These are phyloP conservation scores for Himalopsyche phryganea DNA, from an alignment of 1,140 invertebrate genomes.

Conservation along the genomic window DNA sequence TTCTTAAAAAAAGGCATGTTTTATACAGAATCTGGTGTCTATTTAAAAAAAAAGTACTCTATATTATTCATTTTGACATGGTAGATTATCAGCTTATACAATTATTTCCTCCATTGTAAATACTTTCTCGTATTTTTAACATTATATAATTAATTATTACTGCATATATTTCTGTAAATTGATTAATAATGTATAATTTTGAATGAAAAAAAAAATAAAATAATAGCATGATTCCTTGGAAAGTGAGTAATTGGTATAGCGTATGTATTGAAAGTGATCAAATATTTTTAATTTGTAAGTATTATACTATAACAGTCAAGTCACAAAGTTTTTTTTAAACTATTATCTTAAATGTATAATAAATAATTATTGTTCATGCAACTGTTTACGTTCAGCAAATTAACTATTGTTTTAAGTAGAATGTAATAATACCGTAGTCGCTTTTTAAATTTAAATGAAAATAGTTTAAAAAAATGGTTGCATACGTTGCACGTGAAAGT, in stretches of 20 bases:
- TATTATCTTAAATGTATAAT: not conserved
- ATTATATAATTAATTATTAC: too few relatives aligned
- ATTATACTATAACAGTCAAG: not conserved
- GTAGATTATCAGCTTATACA: not conserved
- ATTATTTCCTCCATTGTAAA: conserved; percentile 1
- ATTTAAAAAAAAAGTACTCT: too few relatives aligned
- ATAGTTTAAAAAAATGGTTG: not conserved
- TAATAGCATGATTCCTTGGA: too few relatives aligned
- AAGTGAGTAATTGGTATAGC: too few relatives aligned
- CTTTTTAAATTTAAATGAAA: conserved; percentile 7
- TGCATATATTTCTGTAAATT: too few relatives aligned
- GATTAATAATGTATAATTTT: too few relatives aligned
- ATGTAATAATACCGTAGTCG: conserved; percentile 1
- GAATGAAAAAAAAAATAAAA: too few relatives aligned
- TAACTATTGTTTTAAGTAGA: not conserved
- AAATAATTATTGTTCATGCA: not conserved
- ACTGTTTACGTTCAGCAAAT: not conserved
- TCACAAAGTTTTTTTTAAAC: not conserved
- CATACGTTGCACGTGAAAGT: not conserved
- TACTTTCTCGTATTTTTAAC: not conserved
- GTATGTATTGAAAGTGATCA: too few relatives aligned
- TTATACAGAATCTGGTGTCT: too few relatives aligned
- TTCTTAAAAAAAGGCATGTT: too few relatives aligned
- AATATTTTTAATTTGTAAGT: too few relatives aligned
- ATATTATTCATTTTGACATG: too few relatives aligned